phyloP scores from a whole-genome alignment of 2,113 vertebrate species.

The Egretta garzetta region DNA sequence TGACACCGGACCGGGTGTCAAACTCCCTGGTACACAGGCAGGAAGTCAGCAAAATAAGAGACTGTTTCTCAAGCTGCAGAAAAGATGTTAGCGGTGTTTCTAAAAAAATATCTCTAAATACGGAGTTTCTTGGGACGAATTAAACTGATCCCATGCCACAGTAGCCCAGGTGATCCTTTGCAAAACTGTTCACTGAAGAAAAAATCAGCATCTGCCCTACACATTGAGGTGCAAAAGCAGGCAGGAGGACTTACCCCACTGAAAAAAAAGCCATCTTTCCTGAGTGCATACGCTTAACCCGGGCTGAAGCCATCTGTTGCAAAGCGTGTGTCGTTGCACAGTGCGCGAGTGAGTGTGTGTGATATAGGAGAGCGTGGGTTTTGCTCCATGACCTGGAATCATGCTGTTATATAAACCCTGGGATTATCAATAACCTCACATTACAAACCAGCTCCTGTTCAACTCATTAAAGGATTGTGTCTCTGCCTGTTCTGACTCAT shows the following conservation, averaged over 20 bases:
- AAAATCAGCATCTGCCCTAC: neutral
- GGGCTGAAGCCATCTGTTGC: neutral
- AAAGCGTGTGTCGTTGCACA: neutral
- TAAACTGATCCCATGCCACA: fast-evolving
- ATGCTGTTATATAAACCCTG: constrained; percentile 55
- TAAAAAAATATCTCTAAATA: neutral
- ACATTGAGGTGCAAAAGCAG: neutral
- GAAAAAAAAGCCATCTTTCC: neutral
- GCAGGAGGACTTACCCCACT: neutral
- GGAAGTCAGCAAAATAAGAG: neutral
- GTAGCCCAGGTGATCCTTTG: neutral
- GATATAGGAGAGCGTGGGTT: neutral
- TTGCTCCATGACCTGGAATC: constrained; percentile 72
- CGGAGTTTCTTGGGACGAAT: neutral
- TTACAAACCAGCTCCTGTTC: constrained; percentile 67
- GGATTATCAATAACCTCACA: constrained; percentile 70
- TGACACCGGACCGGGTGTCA: fast-evolving
- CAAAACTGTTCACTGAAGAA: neutral
- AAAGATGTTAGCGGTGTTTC: neutral
- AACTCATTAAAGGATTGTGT: constrained; percentile 60
- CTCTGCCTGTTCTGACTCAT: constrained; percentile 68
- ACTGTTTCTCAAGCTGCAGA: neutral
- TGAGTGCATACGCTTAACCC: neutral
- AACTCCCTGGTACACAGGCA: fast-evolving
- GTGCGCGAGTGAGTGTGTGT: neutral